Conservation (phyloP, 2,888 invertebrate genomes). For the Allophyes oxyacanthae region DNA sequence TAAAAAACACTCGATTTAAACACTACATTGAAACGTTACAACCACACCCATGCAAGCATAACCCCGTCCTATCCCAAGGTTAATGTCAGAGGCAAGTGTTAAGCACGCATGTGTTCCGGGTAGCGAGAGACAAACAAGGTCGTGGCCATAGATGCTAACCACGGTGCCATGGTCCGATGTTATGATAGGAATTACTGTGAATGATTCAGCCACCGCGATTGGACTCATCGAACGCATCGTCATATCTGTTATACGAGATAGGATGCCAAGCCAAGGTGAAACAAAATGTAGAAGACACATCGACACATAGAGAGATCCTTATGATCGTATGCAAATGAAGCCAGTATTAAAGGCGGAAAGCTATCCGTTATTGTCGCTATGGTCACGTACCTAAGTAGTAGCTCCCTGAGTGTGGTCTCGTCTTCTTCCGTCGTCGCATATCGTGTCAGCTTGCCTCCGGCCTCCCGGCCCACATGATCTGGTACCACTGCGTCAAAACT, state of each 20-base stretch:
- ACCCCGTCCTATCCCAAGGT: slow-evolving; percentile 48
- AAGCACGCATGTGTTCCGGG: slow-evolving; percentile 48
- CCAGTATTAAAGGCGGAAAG: slow-evolving; percentile 83
- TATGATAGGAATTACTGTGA: slow-evolving; percentile 69
- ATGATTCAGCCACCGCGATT: slow-evolving; percentile 70
- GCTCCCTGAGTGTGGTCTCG: slow-evolving; percentile 98
- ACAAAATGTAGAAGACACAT: slow-evolving; percentile 69
- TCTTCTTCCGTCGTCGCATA: slow-evolving; percentile 96
- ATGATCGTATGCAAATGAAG: slow-evolving; percentile 80
- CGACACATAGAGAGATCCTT: slow-evolving; percentile 70
- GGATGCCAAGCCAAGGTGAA: slow-evolving; percentile 81
- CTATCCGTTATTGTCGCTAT: slow-evolving; percentile 76
- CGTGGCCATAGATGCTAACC: slow-evolving; percentile 82
- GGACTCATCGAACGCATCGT: slow-evolving; percentile 69
- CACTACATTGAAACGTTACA: slow-evolving; percentile 64
- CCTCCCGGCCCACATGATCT: slow-evolving; percentile 89
- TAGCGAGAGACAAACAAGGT: slow-evolving; percentile 52
- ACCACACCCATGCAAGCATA: slow-evolving; percentile 82
- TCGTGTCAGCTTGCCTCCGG: slow-evolving; percentile 91
- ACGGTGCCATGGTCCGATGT: slow-evolving; percentile 75
- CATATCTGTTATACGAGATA: slow-evolving; percentile 86
- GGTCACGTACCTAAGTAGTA: slow-evolving; percentile 95
- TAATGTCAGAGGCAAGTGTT: slow-evolving; percentile 49
- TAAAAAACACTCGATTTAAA: slow-evolving; percentile 54
- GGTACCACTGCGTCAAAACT: slow-evolving; percentile 88